Evolutionary conservation across 2,888 invertebrate species (phyloP), one percentile per base, ranked within the genome.

Genomic region (Athalia rosae): DNA sequence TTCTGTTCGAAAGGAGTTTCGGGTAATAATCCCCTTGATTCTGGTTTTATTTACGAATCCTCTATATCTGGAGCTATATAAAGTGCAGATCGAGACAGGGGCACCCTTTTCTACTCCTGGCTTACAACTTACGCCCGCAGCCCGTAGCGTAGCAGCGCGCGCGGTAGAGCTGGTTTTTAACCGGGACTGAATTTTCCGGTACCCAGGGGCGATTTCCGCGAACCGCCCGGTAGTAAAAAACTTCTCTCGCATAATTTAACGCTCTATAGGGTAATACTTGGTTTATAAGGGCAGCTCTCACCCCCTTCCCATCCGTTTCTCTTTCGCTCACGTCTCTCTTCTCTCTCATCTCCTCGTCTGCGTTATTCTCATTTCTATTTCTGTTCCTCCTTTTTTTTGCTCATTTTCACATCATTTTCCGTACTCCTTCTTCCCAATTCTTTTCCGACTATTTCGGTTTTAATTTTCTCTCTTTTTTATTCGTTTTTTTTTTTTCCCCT

Each of bases 181-280:
- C 77, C 76, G 63, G 43, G 59, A 58, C 63, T 76, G 76, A 76
- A 76, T 76, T 66, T 76, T 76, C 76, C 76, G 76, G 76, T 61
- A 61, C 13, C 61, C 62, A 45, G 13, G 13, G 82, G 79, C 84
- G 82, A 85, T 86, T 86, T 86, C 83, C 84, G 82, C 81, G 28
- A 28, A 28, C 28, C 28, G 28, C 28, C 28, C 28, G 83, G 84
- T 85, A 83, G 85, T 87, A 87, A 88, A 88, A 88, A 85, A 83
- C 84, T 85, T 61, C 86, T 85, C 82, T 83, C 83, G 87, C 86
- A 88, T 88, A 88, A 88, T 88, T 88, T 87, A 87, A 80, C 88
- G 84, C 84, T 87, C 85, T 87, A 83, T 87, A 87, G 86, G 88
- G 84, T 87, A 87, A 87, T 88, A 84, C 61, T 61, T 28, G 61